Evolutionary conservation across 2,113 vertebrate species (phyloP).

Genomic region (mouse (Mus musculus)): DNA sequence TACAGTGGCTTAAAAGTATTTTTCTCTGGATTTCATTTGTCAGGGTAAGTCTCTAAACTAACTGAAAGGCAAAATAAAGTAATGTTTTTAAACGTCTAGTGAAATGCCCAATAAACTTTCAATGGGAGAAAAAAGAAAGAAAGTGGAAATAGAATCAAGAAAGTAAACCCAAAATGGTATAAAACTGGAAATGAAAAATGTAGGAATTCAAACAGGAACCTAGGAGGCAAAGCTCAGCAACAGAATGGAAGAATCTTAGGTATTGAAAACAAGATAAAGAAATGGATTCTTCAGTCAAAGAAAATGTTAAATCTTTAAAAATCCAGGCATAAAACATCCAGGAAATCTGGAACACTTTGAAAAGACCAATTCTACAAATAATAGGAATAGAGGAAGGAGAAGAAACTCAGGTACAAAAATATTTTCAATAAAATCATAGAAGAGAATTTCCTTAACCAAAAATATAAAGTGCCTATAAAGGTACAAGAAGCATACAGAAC

Average conservation of each 20-base stretch:
- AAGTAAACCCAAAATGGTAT: not conserved
- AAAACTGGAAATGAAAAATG: not conserved
- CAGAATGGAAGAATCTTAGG: not conserved
- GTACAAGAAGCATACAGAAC: not conserved
- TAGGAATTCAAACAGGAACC: not conserved
- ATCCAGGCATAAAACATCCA: not conserved
- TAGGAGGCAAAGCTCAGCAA: not conserved
- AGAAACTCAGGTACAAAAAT: not conserved
- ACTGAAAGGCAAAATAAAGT: slow-evolving; percentile 44
- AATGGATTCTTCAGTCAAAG: not conserved
- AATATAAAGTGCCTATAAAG: not conserved
- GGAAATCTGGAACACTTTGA: not conserved
- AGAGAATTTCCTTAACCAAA: not conserved
- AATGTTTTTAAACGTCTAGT: slow-evolving; percentile 49
- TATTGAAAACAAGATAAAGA: not conserved
- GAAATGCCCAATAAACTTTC: slow-evolving; percentile 11
- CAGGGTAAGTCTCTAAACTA: slow-evolving; percentile 62
- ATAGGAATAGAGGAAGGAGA: not conserved
- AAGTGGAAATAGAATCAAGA: not conserved
- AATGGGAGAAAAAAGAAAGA: not conserved
- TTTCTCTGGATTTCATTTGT: slow-evolving; percentile 38
- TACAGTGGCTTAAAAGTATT: slow-evolving; percentile 22
- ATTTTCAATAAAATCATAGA: not conserved
- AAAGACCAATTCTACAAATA: not conserved
- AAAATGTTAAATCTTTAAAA: not conserved